Evolutionary conservation across 2,888 invertebrate genomes (phyloP), one percentile per base, ranked within the genome.

Genomic region (Empis livida): DNA sequence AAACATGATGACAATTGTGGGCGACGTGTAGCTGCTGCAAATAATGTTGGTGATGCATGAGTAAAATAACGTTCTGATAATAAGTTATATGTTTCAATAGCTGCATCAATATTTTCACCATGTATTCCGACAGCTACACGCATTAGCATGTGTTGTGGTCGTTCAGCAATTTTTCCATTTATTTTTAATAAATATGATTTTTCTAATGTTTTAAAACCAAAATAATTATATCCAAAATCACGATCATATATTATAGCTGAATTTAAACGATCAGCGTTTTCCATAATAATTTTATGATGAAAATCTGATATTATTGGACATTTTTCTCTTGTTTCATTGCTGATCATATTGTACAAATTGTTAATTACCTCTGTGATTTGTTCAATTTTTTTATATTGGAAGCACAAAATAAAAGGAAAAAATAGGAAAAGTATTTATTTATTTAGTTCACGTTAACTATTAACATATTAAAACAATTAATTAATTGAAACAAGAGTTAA

Each of bases 61-160:
- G 92, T 95, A 64, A 95, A 96, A 74, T 85, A 94, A 60, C 83
- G 78, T 63, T 92, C 89, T 0, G 94, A 94, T 60, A 95, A 70
- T 51, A 86, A 74, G 63, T 95, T 89, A 70, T 96, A 96, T 0
- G 95, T 93, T 71, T 90, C 85, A 56, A 95, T 88, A 16, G 83
- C 93, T 23, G 80, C 46, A 50, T 89, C 87, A 51, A 95, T 84
- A 61, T 95, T 86, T 54, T 87, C 82, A 6, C 83, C 84, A 63
- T 96, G 95, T 57, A 96, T 91, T 14, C 93, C 94, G 48, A 96
- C 83, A 10, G 94, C 72, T 1, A 94, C 93, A 58, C 96, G 72
- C 95, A 96, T 96, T 47, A 95, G 71, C 93, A 96, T 89, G 60
- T 95, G 93, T 62, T 96, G 95, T 0, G 96, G 95, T 37, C 95